Percentiles rank a stretch among this genome's conserved stretches.
Conservation (phyloP, 2,113 vertebrate genomes). For the Psilopsiagon aymara region DNA sequence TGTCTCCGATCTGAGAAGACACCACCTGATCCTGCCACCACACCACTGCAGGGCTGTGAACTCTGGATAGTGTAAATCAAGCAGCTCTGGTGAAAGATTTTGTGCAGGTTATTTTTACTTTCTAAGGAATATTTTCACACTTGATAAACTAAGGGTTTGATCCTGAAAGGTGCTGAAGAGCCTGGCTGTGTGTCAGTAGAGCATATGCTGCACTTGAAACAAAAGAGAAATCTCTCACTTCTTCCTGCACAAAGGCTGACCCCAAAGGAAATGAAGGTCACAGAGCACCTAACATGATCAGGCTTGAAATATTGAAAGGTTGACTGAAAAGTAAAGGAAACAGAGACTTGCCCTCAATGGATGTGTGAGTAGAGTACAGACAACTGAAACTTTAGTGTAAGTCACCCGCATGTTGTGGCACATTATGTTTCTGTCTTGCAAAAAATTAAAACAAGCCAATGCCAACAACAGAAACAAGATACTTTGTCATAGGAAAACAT, state of each 20-base stretch:
- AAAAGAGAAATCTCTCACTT: not conserved
- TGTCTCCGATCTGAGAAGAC: not conserved
- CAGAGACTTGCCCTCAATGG: not conserved
- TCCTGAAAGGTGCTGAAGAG: not conserved
- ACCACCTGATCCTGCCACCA: not conserved
- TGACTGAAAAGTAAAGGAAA: not conserved
- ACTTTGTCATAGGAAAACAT: not conserved
- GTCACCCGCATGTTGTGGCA: not conserved
- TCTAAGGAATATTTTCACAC: not conserved
- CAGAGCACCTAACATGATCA: not conserved
- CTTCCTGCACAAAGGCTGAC: not conserved
- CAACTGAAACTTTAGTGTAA: not conserved
- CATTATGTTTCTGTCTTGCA: not conserved
- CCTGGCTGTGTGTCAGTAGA: not conserved
- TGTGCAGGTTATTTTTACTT: not conserved
- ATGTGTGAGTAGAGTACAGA: not conserved
- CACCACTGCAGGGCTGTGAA: fast-evolving
- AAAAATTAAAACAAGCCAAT: not conserved
- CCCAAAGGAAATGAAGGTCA: not conserved
- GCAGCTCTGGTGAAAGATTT: not conserved
- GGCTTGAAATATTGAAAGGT: not conserved
- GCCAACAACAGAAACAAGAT: not conserved
- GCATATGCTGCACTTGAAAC: fast-evolving
- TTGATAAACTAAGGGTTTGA: not conserved
- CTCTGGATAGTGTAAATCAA: not conserved